Evolutionary conservation across 2,888 invertebrate species (phyloP).

Genomic region (Phytoseiulus persimilis): DNA sequence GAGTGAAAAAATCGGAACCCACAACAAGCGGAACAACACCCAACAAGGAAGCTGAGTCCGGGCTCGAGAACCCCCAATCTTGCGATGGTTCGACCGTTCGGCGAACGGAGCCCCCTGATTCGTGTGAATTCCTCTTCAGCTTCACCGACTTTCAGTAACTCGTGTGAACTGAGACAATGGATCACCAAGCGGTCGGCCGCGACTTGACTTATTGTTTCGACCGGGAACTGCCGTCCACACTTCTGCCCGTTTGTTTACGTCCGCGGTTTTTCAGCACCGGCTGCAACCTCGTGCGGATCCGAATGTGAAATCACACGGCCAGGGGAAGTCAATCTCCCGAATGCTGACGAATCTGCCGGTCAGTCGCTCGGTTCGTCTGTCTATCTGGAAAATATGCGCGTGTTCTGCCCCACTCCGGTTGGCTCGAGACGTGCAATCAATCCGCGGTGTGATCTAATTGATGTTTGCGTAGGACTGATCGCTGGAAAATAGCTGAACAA

Average conservation of each 20-base stretch:
- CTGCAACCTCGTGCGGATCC: neutral
- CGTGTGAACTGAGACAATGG: neutral
- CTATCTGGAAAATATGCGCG: neutral
- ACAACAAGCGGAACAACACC: too few relatives aligned
- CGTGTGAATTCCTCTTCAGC: neutral
- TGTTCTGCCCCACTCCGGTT: neutral
- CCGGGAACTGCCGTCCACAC: neutral
- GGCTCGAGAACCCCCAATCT: neutral
- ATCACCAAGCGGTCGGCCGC: neutral
- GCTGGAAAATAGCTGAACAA: neutral
- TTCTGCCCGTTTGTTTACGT: neutral
- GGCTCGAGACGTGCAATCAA: neutral
- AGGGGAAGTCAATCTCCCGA: neutral
- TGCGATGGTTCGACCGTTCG: neutral
- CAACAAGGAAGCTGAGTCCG: neutral
- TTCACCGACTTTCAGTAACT: neutral
- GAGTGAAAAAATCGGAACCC: too few relatives aligned
- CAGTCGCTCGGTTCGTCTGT: neutral
- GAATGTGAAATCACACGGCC: neutral
- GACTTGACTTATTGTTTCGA: slow-evolving; percentile 5
- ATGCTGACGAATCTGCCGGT: neutral
- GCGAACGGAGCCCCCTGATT: neutral
- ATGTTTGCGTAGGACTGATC: neutral
- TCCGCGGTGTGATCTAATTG: neutral
- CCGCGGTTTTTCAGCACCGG: neutral